These are phyloP conservation scores for Mythimna impura DNA, from an alignment of 2,888 invertebrate species.

Conservation along the genomic window DNA sequence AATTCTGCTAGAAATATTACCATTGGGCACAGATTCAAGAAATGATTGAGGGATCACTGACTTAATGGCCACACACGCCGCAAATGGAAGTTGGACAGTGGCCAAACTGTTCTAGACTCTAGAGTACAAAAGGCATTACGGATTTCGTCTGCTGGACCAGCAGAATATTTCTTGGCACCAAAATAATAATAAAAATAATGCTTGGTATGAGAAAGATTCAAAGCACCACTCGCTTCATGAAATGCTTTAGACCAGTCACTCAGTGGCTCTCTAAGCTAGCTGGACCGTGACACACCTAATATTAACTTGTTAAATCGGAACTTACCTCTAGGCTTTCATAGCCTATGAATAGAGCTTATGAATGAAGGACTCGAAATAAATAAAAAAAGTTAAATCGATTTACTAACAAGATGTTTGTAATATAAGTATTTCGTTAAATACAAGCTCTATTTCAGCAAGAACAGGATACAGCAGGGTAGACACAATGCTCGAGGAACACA, in stretches of 20 bases:
- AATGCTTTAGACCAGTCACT: not conserved
- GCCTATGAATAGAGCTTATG: no score
- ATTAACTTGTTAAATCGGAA: no score
- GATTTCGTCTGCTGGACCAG: not conserved
- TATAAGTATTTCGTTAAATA: no score
- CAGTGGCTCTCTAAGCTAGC: no score
- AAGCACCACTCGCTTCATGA: not conserved
- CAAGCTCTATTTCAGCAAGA: no score
- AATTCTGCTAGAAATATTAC: not conserved
- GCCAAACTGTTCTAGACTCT: slow-evolving; percentile 23
- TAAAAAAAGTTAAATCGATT: no score
- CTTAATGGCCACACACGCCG: slow-evolving; percentile 20
- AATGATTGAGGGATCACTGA: slow-evolving; percentile 30
- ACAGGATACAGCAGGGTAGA: no score
- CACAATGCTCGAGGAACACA: no score
- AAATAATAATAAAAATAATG: slow-evolving; percentile 29
- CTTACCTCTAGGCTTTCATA: no score
- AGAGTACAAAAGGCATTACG: slow-evolving; percentile 28
- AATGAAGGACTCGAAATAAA: no score
- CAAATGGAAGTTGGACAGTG: slow-evolving; percentile 25
- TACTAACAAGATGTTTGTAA: no score
- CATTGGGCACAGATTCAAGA: slow-evolving; percentile 42
- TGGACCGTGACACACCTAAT: no score
- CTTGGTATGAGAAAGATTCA: not conserved
- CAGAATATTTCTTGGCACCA: slow-evolving; percentile 41